A percentile compares a stretch with the other conserved stretches of the same genome.
Evolutionary conservation across 2,113 vertebrate genomes (phyloP).

Genomic region (Pollimyrus isidori): DNA sequence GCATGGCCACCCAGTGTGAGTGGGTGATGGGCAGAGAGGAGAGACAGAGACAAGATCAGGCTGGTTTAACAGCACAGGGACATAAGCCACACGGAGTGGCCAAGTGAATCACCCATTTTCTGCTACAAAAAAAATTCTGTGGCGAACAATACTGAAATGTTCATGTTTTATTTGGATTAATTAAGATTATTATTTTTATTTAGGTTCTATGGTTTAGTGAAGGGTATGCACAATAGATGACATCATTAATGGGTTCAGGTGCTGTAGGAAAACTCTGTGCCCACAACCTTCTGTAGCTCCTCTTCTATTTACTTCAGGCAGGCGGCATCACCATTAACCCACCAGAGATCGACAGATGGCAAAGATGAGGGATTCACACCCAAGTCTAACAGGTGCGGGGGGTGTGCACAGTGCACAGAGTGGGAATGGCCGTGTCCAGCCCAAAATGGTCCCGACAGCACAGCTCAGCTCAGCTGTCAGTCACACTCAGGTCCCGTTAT

Average conservation of each 20-base stretch:
- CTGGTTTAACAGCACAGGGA: not conserved
- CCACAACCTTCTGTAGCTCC: not conserved
- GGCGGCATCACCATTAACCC: not conserved
- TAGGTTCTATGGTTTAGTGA: not conserved
- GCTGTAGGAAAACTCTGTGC: not conserved
- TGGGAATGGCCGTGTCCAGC: not conserved
- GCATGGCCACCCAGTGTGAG: not conserved
- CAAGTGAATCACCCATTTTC: not conserved
- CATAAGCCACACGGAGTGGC: not conserved
- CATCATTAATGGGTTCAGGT: not conserved
- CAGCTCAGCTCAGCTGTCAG: not conserved
- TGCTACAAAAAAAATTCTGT: not conserved
- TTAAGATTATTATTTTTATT: not conserved
- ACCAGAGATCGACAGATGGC: not conserved
- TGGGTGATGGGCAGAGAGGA: not conserved
- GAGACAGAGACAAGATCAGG: not conserved
- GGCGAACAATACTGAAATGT: not conserved
- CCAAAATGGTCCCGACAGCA: not conserved
- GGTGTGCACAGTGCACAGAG: not conserved
- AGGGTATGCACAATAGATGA: not conserved
- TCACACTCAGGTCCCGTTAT: not conserved
- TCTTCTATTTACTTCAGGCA: not conserved
- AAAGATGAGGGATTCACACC: not conserved
- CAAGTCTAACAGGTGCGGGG: not conserved
- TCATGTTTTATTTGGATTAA: not conserved